These are phyloP conservation scores for Porites lobata DNA, from an alignment of 92 coral and sea anemone species.

Conservation along the genomic window DNA sequence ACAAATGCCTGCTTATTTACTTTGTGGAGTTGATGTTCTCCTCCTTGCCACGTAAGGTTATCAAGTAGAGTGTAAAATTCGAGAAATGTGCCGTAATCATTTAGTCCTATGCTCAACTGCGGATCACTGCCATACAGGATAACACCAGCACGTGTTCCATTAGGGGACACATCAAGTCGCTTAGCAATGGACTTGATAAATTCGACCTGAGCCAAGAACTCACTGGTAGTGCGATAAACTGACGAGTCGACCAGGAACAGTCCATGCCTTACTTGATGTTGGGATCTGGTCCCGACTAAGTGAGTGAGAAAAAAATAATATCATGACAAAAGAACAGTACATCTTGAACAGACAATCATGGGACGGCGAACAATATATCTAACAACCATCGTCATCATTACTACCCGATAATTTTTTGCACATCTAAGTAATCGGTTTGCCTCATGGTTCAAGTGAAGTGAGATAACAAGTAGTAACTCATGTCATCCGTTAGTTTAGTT, in stretches of 20 bases:
- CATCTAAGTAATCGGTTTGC: too few relatives aligned
- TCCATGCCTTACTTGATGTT: constrained; percentile 59
- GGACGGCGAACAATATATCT: too few relatives aligned
- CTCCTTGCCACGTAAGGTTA: constrained; percentile 27
- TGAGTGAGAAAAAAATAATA: neutral
- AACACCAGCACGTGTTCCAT: constrained; percentile 88
- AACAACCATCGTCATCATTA: too few relatives aligned
- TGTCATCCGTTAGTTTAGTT: too few relatives aligned
- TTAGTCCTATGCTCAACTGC: constrained; percentile 62
- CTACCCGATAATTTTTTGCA: too few relatives aligned
- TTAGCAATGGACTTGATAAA: constrained; percentile 75
- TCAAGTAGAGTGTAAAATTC: constrained; percentile 66
- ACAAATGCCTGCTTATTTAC: constrained; percentile 1
- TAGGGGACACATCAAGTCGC: constrained; percentile 76
- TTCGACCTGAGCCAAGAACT: constrained; percentile 76
- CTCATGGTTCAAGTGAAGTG: too few relatives aligned
- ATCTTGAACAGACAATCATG: too few relatives aligned
- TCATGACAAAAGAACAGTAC: neutral
- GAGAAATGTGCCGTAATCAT: constrained; percentile 52
- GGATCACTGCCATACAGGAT: constrained; percentile 82
- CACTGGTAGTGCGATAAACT: constrained; percentile 56
- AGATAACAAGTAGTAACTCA: too few relatives aligned
- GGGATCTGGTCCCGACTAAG: constrained; percentile 40
- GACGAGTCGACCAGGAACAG: constrained; percentile 93
- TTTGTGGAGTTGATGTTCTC: constrained; percentile 36